A percentile compares a stretch with the other conserved stretches of the same genome.
phyloP scores from a whole-genome alignment of 2,113 vertebrate species.

The human (Homo sapiens) region DNA sequence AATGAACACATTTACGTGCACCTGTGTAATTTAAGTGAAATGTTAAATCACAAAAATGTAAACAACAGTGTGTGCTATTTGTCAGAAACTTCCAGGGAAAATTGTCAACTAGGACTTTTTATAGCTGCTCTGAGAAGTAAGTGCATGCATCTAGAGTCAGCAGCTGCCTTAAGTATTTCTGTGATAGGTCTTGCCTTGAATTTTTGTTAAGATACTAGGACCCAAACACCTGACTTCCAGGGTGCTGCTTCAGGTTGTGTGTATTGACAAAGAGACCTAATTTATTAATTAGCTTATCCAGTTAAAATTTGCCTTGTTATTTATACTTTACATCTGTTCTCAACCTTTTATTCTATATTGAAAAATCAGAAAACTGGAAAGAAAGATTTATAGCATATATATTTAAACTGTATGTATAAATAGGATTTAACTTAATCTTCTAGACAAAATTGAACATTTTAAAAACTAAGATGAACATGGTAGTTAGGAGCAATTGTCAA shows the following conservation, averaged over 20 bases:
- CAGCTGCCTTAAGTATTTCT: neutral
- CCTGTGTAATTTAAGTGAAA: conserved; percentile 61
- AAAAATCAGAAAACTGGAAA: neutral
- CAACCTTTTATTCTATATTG: neutral
- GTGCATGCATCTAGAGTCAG: neutral
- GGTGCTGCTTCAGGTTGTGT: neutral
- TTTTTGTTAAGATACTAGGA: neutral
- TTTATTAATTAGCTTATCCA: neutral
- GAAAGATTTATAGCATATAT: neutral
- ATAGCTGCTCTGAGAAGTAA: conserved; percentile 30
- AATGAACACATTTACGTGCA: conserved; percentile 63
- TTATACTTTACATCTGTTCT: neutral
- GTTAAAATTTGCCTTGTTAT: neutral
- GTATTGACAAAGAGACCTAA: neutral
- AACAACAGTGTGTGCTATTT: neutral
- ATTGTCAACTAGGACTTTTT: conserved; percentile 42
- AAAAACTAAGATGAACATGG: neutral
- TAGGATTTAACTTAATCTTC: neutral
- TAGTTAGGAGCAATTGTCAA: neutral
- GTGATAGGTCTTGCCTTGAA: accelerated
- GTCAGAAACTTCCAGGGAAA: conserved; percentile 62
- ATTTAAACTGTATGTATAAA: neutral
- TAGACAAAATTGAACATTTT: neutral
- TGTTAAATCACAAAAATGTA: conserved; percentile 46
- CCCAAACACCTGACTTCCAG: neutral